Base-by-base conservation (phyloP, 2,888 invertebrate species). In the Drosophila neoperkinsi region DNA sequence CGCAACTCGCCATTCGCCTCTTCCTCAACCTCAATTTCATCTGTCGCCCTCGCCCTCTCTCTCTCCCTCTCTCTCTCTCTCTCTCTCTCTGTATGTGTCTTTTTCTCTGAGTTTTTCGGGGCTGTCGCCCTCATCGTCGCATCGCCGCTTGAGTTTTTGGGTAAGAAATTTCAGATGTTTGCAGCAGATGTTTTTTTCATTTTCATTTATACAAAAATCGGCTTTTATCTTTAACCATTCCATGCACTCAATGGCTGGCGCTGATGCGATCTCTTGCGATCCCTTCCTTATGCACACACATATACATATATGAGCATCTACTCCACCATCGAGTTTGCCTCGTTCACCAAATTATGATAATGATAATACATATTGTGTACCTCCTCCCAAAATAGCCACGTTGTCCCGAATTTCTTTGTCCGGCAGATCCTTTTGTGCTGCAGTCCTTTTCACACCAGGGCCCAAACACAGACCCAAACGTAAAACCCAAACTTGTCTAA, bases 111-210 rank as follows among this genome's bases (percentile, higher is more conserved):
- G 30, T 30, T 3, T 51, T 10, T 28, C 55, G 49, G 16, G 28
- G 50, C 64, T 57, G 70, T 63, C 61, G 49, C 64, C 71, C 75
- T 72, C 62, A 53, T 25, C 25, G 46, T 46, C 43, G 57, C 58
- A 28, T 46, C 46, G 33, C 28, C 46, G 55, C 52, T 55, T 67
- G 67, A 55, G 71, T 71, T 77, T 76, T 71, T 69, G 71, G 70
- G 51, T 46, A 74, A 67, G 71, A 78, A 82, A 71, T 82, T 84
- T 84, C 73, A 77, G 82, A 82, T 82, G 82, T 79, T 80, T 65
- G 81, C 72, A 81, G 84, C 84, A 84, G 84, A 84, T 84, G 84
- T 84, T 84, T 84, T 77, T 64, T 71, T 52, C 60, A 65, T 72
- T 62, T 68, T 62, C 63, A 38, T 64, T 77, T 77, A 62, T 59